Conservation (phyloP, 2,888 invertebrate genomes). For the Copidosoma aretas region DNA sequence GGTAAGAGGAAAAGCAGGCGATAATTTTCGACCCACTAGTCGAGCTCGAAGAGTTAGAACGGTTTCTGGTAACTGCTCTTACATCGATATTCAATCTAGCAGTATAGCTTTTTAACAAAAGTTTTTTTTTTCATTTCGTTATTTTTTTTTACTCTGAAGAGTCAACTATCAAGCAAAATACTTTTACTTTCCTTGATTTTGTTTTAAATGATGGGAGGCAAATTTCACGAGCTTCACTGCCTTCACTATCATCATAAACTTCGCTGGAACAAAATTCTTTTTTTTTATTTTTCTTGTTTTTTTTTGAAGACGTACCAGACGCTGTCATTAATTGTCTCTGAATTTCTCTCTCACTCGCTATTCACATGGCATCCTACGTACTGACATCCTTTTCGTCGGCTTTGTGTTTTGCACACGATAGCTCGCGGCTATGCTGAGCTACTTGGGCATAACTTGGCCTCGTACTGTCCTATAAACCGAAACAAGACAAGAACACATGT, state of each 20-base stretch:
- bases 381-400: slow-evolving; percentile 59
- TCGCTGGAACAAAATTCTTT: slow-evolving; percentile 17
- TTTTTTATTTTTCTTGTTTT: slow-evolving; percentile 1
- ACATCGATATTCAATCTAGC: slow-evolving; percentile 55
- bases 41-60: slow-evolving; percentile 36
- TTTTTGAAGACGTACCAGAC: slow-evolving; percentile 7
- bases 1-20: slow-evolving; percentile 47
- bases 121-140: slow-evolving; percentile 6
- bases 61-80: slow-evolving; percentile 49
- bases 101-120: slow-evolving; percentile 47
- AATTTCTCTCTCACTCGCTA: slow-evolving; percentile 36
- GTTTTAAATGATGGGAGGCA: not conserved
- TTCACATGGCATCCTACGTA: slow-evolving; percentile 56
- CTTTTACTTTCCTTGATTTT: not conserved
- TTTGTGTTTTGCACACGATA: slow-evolving; percentile 62
- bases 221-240: slow-evolving; percentile 15
- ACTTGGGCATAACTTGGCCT: slow-evolving; percentile 63
- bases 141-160: too few relatives aligned
- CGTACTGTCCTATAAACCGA: slow-evolving; percentile 56
- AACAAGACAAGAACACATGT: slow-evolving; percentile 29
- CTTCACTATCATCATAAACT: slow-evolving; percentile 10
- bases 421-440: slow-evolving; percentile 61
- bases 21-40: slow-evolving; percentile 47
- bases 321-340: slow-evolving; percentile 1
- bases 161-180: too few relatives aligned